Conservation (phyloP, 2,797 vertebrate species). For the Myotis daubentonii region DNA sequence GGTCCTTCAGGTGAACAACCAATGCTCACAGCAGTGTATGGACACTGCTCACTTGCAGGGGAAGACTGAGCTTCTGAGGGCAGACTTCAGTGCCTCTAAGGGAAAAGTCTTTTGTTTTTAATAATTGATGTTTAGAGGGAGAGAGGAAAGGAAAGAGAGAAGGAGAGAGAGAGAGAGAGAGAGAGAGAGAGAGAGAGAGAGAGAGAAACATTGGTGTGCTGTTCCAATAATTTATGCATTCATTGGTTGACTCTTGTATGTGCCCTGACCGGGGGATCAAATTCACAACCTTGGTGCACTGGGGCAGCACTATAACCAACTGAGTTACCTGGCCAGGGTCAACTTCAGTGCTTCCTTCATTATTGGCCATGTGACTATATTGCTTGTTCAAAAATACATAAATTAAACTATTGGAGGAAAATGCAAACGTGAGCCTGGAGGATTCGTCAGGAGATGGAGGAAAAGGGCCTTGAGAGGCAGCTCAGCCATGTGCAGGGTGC, state of each 20-base stretch:
- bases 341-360: background rate
- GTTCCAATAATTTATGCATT: too few relatives aligned
- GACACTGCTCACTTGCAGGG: background rate
- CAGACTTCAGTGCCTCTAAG: background rate
- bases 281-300: too few relatives aligned
- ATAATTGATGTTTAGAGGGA: too few relatives aligned
- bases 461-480: background rate
- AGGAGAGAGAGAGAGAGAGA: too few relatives aligned
- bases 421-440: background rate
- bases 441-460: background rate
- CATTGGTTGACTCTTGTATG: too few relatives aligned
- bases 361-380: background rate
- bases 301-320: too few relatives aligned
- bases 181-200: too few relatives aligned
- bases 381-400: background rate
- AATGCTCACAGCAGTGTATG: background rate
- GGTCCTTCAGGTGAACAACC: too few relatives aligned
- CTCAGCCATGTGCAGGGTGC: background rate
- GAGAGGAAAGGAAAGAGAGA: too few relatives aligned
- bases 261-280: too few relatives aligned
- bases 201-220: too few relatives aligned
- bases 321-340: background rate
- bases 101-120: too few relatives aligned
- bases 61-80: background rate
- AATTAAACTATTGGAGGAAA: background rate